Evolutionary conservation across 2,113 vertebrate species (phyloP), one percentile per base, ranked within the genome.

Genomic region (Chlamydotis undulata): DNA sequence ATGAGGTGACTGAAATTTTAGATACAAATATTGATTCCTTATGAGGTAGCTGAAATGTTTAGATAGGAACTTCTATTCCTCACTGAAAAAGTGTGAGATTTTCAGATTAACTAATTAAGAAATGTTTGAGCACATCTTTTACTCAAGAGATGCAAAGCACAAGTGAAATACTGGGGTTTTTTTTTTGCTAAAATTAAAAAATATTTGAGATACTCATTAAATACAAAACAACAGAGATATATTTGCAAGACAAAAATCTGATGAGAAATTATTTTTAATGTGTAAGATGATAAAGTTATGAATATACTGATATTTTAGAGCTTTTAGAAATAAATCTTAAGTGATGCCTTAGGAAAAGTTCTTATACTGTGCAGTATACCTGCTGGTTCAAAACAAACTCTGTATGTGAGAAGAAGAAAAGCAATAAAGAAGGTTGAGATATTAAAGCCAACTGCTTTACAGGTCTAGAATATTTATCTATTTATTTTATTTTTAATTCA

Each of bases 401-500:
- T 5, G 14, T 45, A 71, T 64, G 7, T 73, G 39, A 91, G 55
- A 18, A 80, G 43, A 94, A 87, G 43, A 64, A 93, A 95, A 83
- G 37, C 50, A 87, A 84, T 93, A 49, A 79, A 82, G 41, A 78
- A 75, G 22, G 18, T 14, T 52, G 43, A 84, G 60, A 91, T 29
- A 71, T 41, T 84, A 92, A 86, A 90, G 43, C 14, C 15, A 67
- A 41, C 18, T 10, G 26, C 22, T 87, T 79, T 80, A 67, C 28
- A 86, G 25, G 45, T 91, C 74, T 86, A 43, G 74, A 95, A 93
- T 95, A 93, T 86, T 86, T 96, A 83, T 91, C 59, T 69, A 25
- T 55, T 90, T 89, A 68, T 55, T 89, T 60, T 83, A 23, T 39
- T 89, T 94, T 84, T 94, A 93, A 95, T 95, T 94, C 70, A 77